Conservation (phyloP, 2,888 invertebrate genomes). For the Alloplasta piceator region DNA sequence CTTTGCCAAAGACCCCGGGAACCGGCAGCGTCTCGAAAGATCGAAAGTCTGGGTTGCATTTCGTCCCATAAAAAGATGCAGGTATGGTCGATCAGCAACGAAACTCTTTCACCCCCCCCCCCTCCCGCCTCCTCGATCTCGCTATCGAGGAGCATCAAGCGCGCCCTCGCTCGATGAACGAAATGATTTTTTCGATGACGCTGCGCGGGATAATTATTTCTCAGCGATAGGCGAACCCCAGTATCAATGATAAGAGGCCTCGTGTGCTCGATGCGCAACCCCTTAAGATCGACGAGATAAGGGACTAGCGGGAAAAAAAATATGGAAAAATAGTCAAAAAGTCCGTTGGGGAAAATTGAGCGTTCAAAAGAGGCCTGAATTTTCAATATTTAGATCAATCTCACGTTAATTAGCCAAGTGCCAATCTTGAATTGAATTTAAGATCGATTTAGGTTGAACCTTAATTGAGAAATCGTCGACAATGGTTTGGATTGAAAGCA, state of each 20-base stretch:
- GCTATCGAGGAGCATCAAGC: conserved; percentile 7
- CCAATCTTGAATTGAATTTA: too few relatives aligned
- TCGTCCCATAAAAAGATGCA: conserved; percentile 41
- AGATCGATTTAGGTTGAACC: too few relatives aligned
- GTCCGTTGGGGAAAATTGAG: too few relatives aligned
- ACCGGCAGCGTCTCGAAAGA: conserved; percentile 45
- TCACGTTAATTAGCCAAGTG: too few relatives aligned
- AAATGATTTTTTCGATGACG: conserved; percentile 78
- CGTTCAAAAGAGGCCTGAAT: too few relatives aligned
- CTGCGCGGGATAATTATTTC: conserved; percentile 75
- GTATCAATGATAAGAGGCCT: conserved; percentile 36
- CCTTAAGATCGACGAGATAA: conserved; percentile 4
- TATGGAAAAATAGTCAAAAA: not conserved
- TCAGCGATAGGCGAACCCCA: conserved; percentile 47
- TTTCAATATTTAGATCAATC: too few relatives aligned
- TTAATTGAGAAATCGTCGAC: too few relatives aligned
- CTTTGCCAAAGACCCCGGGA: conserved; percentile 30
- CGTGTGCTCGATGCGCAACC: conserved; percentile 9
- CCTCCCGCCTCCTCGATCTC: conserved; percentile 31
- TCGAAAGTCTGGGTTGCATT: conserved; percentile 46
- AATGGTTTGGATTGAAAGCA: too few relatives aligned
- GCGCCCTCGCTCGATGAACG: conserved; percentile 16
- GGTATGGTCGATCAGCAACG: conserved; percentile 29
- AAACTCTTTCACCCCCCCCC: conserved; percentile 32
- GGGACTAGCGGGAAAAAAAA: not conserved